Conservation (phyloP, 1,140 invertebrate genomes). For the Archegozetes longisetosus region DNA sequence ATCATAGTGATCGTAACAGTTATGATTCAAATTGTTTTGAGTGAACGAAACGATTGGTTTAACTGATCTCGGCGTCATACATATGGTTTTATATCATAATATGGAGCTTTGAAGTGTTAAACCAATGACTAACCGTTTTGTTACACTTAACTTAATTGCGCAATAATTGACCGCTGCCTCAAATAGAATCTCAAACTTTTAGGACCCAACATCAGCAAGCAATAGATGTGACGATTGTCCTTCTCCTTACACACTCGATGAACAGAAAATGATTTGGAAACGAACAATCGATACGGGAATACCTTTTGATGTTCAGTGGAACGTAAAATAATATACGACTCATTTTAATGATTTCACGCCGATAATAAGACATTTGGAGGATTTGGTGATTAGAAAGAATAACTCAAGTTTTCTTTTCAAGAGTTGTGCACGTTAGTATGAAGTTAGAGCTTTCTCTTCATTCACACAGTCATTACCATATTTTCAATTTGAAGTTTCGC, state of each 20-base stretch:
- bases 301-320: conserved; percentile 32
- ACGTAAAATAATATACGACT: conserved; percentile 34
- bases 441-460: conserved; percentile 38
- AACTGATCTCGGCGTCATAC: no score
- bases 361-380: conserved; percentile 27
- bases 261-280: conserved; percentile 35
- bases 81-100: no score
- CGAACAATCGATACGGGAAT: conserved; percentile 28
- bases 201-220: no score
- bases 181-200: no score
- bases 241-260: conserved; percentile 47
- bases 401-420: conserved; percentile 26
- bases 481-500: background rate
- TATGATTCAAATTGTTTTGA: no score
- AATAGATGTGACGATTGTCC: conserved; percentile 39
- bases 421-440: conserved; percentile 58
- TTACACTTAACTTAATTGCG: no score
- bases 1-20: no score
- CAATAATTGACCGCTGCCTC: no score
- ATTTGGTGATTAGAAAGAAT: conserved; percentile 29
- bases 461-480: conserved; percentile 38
- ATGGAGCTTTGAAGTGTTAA: no score
- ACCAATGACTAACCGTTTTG: no score
- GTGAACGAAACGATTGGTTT: no score
- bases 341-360: conserved; percentile 31